Evolutionary conservation across 2,888 invertebrate species (phyloP).

Genomic region (Seira sanloemensis): DNA sequence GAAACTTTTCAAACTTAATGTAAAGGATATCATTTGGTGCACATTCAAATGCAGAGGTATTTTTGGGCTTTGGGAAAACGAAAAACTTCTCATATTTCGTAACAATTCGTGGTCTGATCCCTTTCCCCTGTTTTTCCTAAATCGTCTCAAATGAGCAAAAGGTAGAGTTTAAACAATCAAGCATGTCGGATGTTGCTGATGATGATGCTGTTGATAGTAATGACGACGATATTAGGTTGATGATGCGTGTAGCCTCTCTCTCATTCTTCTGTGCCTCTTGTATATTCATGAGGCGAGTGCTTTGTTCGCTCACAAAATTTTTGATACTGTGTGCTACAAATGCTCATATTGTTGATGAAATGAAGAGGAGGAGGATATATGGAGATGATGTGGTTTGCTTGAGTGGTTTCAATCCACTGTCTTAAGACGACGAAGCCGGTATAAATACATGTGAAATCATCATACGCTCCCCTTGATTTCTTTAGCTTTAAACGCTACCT

Average conservation of each 20-base stretch:
- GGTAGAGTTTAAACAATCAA: constrained; percentile 28
- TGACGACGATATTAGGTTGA: constrained; percentile 63
- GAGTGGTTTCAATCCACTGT: constrained; percentile 52
- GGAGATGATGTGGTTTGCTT: constrained; percentile 53
- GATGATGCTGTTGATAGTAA: constrained; percentile 24
- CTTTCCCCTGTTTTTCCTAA: neutral
- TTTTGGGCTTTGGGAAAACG: no score
- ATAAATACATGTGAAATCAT: neutral
- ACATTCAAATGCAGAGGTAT: no score
- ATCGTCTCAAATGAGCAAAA: neutral
- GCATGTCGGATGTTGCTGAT: constrained; percentile 26
- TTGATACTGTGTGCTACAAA: neutral
- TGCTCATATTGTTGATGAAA: constrained; percentile 7
- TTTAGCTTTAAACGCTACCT: no score
- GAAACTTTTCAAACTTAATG: no score
- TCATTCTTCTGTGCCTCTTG: constrained; percentile 27
- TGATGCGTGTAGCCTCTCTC: constrained; percentile 57
- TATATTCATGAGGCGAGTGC: constrained; percentile 52
- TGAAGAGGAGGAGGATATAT: constrained; percentile 20
- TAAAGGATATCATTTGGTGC: no score
- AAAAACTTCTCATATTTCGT: no score
- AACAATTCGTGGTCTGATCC: no score
- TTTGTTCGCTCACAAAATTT: constrained; percentile 16
- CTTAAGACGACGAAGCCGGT: constrained; percentile 41
- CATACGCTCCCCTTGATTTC: neutral